Evolutionary conservation across 2,113 vertebrate species (phyloP).

Genomic region (Pardalotus punctatus): DNA sequence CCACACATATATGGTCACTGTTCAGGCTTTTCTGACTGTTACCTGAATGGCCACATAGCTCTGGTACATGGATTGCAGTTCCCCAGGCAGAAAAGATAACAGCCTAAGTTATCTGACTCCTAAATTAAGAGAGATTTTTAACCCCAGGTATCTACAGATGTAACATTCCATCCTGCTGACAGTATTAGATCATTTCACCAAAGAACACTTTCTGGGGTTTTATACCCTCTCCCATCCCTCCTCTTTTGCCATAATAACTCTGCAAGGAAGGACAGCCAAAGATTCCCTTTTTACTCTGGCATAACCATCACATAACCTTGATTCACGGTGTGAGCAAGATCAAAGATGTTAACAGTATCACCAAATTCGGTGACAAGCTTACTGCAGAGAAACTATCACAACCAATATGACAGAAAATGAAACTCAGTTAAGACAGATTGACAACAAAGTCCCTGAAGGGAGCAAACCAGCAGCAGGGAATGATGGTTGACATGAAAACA

Average conservation of each 20-base stretch:
- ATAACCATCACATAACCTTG: conserved; percentile 60
- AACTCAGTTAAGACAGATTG: not conserved
- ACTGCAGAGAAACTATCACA: conserved; percentile 30
- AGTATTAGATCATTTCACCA: not conserved
- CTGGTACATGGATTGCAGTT: not conserved
- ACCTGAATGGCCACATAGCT: not conserved
- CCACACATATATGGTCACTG: not conserved
- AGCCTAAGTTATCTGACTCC: not conserved
- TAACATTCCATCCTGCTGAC: not conserved
- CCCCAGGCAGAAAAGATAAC: not conserved
- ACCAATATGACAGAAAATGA: not conserved
- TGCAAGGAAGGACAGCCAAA: not conserved
- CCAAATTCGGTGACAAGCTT: conserved; percentile 24
- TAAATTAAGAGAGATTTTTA: conserved; percentile 40
- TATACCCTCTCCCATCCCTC: not conserved
- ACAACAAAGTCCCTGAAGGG: not conserved
- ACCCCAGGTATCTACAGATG: not conserved
- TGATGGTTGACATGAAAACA: not conserved
- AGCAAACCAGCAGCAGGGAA: not conserved
- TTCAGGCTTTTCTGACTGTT: conserved; percentile 40
- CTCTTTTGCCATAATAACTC: not conserved
- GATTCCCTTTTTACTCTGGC: conserved; percentile 13
- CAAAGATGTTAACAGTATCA: conserved; percentile 50
- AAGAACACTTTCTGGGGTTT: not conserved
- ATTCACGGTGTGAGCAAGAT: conserved; percentile 37